Conservation (phyloP, 1,140 invertebrate species). For the Nephila pilipes region DNA sequence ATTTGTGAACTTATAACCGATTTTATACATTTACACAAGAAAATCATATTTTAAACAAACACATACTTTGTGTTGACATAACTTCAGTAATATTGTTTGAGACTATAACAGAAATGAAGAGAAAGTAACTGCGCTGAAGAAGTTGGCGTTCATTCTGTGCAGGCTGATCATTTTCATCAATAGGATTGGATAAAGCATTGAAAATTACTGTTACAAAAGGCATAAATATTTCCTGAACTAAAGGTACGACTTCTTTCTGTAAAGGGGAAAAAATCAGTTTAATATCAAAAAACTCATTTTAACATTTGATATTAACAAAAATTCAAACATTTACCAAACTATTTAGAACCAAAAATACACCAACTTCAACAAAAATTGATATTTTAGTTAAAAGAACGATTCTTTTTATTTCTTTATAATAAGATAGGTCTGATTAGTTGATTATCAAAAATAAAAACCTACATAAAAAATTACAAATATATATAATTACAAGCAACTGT, state of each 20-base stretch:
- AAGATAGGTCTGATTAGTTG: too few species aligned
- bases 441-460: too few species aligned
- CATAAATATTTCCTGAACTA: conserved; percentile 83
- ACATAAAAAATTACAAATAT: too few species aligned
- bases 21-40: too few species aligned
- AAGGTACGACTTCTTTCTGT: conserved; percentile 84
- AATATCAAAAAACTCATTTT: too few species aligned
- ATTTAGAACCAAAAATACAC: too few species aligned
- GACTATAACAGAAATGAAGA: conserved; percentile 83
- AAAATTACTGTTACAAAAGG: conserved; percentile 84
- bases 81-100: conserved; percentile 83
- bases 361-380: too few species aligned
- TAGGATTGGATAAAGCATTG: conserved; percentile 81
- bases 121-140: conserved; percentile 84
- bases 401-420: too few species aligned
- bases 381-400: too few species aligned
- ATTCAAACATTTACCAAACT: too few species aligned
- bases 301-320: too few species aligned
- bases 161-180: conserved; percentile 83
- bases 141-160: conserved; percentile 82
- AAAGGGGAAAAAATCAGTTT: conserved; percentile 77
- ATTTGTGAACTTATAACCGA: not conserved
- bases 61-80: conserved; percentile 82
- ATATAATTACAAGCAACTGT: too few species aligned
- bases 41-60: not conserved